Percentiles rank a stretch among this genome's conserved stretches.
phyloP scores from a whole-genome alignment of 2,113 vertebrate genomes.

The Mungos mungo region DNA sequence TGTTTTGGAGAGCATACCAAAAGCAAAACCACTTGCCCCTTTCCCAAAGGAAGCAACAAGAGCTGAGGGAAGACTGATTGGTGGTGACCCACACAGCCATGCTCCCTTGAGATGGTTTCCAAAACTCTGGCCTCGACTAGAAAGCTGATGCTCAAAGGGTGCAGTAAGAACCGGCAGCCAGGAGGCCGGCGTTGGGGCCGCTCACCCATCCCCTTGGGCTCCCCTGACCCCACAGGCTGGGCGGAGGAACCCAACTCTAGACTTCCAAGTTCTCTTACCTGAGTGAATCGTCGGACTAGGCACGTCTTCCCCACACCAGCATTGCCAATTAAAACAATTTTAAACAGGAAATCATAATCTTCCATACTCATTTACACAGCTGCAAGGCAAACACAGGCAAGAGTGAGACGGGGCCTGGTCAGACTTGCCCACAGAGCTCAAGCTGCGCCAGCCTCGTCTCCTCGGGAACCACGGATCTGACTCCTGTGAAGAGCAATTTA shows the following conservation, averaged over 20 bases:
- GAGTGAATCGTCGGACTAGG: slow-evolving; percentile 98
- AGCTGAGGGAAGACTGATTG: not conserved
- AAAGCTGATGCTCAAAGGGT: not conserved
- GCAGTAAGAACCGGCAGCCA: not conserved
- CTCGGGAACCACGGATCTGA: not conserved
- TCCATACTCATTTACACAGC: slow-evolving; percentile 98
- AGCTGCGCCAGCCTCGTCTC: not conserved
- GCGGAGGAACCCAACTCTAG: not conserved
- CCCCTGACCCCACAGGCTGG: not conserved
- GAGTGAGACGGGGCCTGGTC: slow-evolving; percentile 9
- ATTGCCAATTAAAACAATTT: slow-evolving; percentile 99
- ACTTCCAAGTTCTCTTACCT: slow-evolving; percentile 86
- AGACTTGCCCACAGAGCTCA: not conserved
- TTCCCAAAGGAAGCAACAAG: slow-evolving; percentile 2
- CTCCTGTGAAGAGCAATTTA: slow-evolving; percentile 13
- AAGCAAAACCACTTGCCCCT: slow-evolving; percentile 44
- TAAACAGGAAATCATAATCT: slow-evolving; percentile 99
- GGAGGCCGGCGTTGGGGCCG: fast-evolving
- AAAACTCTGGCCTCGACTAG: not conserved
- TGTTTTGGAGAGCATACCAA: slow-evolving; percentile 15
- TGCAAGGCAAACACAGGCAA: slow-evolving; percentile 79
- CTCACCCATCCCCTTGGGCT: fast-evolving
- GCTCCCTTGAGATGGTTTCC: not conserved
- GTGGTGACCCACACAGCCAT: not conserved
- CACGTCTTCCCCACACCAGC: slow-evolving; percentile 99